Evolutionary conservation across 1,140 invertebrate species (phyloP), one percentile per base, ranked within the genome.

Genomic region (Drosophila guanche): DNA sequence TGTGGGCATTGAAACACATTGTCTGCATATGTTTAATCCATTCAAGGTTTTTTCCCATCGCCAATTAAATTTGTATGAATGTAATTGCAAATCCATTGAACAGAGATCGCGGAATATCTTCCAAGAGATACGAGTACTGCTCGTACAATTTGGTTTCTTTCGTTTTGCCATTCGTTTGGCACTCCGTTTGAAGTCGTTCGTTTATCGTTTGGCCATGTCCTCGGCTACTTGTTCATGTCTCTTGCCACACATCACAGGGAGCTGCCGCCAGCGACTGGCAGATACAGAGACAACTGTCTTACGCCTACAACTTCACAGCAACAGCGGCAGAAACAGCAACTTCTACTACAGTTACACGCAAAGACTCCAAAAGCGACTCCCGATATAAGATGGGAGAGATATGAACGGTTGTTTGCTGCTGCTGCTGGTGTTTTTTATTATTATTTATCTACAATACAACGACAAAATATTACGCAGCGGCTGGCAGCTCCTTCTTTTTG

Each of bases 281-380:
- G 14, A 70, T 48, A 58, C 78, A 68, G 41, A 33, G 66, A 51
- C 25, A 41, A 68, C 40, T 51, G 62, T 73, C 57, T 73, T 54
- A 83, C 76, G 79, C 79, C 80, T 74, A 80, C 80, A 79, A 85
- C 79, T 65, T 68, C 54, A 56, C 81, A 62, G 51, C 41, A 40
- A 16, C 33, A 33, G 3, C 29, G 3, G 7, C 29, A 33, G 6
- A 1, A 7, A 7, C 27, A 29, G 29, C 29, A 33, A 5, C 25
- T 27, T 33, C 29, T 29, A 56, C 56, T 29, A 40, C 37, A 33
- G 58, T 47, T 37, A 25, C 51, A 55, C 12, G 55, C 55, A 48
- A 12, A 23, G 6, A 12, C 3, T 22, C 5, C 3, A 42, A 3
- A 14, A n/a, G 20, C 4, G 0, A 14, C 5, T 10, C 14, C 14